These are phyloP conservation scores for Antechinus stuartii DNA, from an alignment of 2,113 vertebrate genomes.

Conservation along the genomic window DNA sequence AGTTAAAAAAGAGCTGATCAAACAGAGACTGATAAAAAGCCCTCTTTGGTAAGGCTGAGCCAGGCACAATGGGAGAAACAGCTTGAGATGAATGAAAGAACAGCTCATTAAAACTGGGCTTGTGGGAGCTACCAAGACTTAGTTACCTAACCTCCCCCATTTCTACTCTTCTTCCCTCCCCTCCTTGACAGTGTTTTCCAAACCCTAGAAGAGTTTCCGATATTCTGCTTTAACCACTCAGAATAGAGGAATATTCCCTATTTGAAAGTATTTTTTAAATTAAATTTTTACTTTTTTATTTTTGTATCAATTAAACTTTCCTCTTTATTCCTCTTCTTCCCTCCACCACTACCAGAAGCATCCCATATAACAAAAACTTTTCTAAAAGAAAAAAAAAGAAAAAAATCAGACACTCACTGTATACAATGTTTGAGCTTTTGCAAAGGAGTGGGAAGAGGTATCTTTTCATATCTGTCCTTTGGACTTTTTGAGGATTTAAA, in stretches of 20 bases:
- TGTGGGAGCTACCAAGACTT: slow-evolving; percentile 30
- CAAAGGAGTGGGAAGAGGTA: neutral
- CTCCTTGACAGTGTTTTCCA: neutral
- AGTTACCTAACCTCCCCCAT: slow-evolving; percentile 10
- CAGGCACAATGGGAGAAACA: slow-evolving; percentile 70
- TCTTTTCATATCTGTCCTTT: neutral
- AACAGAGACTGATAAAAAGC: slow-evolving; percentile 56
- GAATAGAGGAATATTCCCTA: neutral
- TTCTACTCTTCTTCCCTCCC: neutral
- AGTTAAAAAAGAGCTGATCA: slow-evolving; percentile 73
- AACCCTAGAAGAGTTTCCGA: neutral
- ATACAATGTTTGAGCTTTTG: neutral
- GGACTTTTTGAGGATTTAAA: neutral
- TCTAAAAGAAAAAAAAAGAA: neutral
- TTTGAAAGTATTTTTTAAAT: neutral
- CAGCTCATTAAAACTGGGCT: slow-evolving; percentile 76
- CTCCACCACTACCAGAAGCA: neutral
- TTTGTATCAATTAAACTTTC: neutral
- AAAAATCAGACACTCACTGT: neutral
- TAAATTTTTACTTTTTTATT: neutral
- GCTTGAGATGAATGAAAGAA: slow-evolving; percentile 64
- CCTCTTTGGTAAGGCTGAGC: slow-evolving; percentile 75
- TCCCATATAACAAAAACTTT: neutral
- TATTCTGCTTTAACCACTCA: neutral
- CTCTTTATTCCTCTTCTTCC: neutral